Evolutionary conservation across 1,140 invertebrate species (phyloP), one percentile per base, ranked within the genome.

Genomic region (Limonius californicus): DNA sequence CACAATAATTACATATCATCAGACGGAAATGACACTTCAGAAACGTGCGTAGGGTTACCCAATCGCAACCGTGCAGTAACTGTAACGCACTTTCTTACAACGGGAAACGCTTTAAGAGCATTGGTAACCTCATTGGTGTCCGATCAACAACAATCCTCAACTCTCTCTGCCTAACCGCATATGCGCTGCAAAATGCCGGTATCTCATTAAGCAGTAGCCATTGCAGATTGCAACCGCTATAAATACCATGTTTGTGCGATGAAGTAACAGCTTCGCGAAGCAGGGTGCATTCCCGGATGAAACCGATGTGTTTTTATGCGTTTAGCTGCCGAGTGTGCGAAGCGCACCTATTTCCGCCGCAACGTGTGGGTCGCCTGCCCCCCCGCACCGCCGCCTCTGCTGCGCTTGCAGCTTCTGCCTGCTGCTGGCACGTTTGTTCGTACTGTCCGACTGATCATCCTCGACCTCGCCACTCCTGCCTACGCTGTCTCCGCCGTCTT

Each of bases 291-390:
- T 50, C 14, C 45, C 8, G 11, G 9, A 19, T 9, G 9, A 50
- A 7, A 14, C 9, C 20, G 14, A 12, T 7, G 45, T 50, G 16
- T 50, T 50, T 50, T 50, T 50, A 8, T 18, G 20, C 45, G 45
- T 50, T 50, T 50, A 50, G 45, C 3, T 50, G 45, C 45, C 45
- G 45, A 50, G 45, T 50, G 45, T 50, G n/a, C 45, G 16, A 50
- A 50, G 45, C 45, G 16, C 45, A 50, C 45, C 45, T 50, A 50
- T 50, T 50, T 50, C 45, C 45, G 45, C 20, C 20, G 45, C 45
- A 50, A 50, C 45, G 45, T 50, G 45, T 50, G 45, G 45, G 45
- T 50, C 16, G 45, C 14, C 16, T 16, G n/a, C 20, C 20, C 16
- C 20, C 20, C 19, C n/a, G 8, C 35, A n/a, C 35, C 23, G 23